A percentile compares a stretch with the other conserved stretches of the same genome.
Conservation (phyloP, 2,113 vertebrate genomes). For the Telmatochromis sp. region DNA sequence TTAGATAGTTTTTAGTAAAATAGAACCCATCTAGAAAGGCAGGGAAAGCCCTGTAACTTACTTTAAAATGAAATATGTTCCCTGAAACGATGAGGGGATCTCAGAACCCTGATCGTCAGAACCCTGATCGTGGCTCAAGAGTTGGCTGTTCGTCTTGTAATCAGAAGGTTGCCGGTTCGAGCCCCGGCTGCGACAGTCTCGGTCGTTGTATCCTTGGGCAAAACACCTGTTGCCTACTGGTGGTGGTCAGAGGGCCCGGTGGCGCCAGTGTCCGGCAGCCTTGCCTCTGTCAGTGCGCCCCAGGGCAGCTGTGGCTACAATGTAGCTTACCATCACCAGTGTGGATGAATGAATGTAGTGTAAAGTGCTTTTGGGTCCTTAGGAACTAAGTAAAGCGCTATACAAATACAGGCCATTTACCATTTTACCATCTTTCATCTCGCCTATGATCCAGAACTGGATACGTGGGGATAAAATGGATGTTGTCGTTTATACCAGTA, state of each 20-base stretch:
- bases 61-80: neutral
- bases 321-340: too few species aligned
- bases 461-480: neutral
- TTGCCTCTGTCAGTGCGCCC: neutral
- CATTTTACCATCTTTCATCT: neutral
- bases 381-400: too few species aligned
- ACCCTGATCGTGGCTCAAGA: too few species aligned
- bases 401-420: too few species aligned
- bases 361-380: too few species aligned
- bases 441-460: neutral
- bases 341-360: too few species aligned
- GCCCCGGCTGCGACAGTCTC: accelerated
- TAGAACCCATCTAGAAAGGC: neutral
- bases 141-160: accelerated
- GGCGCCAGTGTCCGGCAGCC: accelerated
- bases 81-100: neutral
- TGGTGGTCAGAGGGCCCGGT: too few species aligned
- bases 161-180: too few species aligned
- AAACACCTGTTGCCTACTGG: too few species aligned
- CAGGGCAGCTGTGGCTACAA: too few species aligned
- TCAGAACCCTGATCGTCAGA: neutral
- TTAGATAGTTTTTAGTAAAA: neutral
- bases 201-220: too few species aligned
- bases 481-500: neutral
- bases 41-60: neutral